phyloP scores from a whole-genome alignment of 2,888 invertebrate species.

The Drosophila dives region DNA sequence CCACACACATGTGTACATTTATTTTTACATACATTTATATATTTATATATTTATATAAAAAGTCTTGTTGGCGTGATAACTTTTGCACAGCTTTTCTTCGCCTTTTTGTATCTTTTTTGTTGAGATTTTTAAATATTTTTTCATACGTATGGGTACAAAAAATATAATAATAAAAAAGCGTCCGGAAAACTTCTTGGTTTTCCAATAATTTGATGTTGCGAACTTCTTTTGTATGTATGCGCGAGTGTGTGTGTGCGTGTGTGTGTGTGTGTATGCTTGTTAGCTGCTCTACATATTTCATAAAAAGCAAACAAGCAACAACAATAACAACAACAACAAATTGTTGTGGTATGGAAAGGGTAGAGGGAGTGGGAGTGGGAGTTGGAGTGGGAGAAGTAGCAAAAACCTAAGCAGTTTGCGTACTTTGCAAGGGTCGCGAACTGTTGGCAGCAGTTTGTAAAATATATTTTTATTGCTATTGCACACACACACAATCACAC shows the following conservation, averaged over 20 bases:
- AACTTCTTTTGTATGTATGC: slow-evolving; percentile 73
- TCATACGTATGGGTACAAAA: slow-evolving; percentile 34
- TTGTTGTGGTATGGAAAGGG: neutral
- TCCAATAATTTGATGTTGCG: slow-evolving; percentile 79
- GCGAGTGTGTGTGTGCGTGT: slow-evolving; percentile 15
- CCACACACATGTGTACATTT: slow-evolving; percentile 8
- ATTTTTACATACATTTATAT: slow-evolving; percentile 14
- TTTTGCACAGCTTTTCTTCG: slow-evolving; percentile 61
- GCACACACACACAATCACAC: slow-evolving; percentile 52
- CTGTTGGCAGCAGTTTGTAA: slow-evolving; percentile 79
- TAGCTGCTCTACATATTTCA: slow-evolving; percentile 81
- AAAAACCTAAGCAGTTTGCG: slow-evolving; percentile 78
- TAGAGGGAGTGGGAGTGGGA: neutral
- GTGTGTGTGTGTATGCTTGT: slow-evolving; percentile 49
- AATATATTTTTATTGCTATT: slow-evolving; percentile 82
- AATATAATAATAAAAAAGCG: slow-evolving; percentile 2
- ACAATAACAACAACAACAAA: slow-evolving; percentile 43
- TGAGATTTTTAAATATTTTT: slow-evolving; percentile 75
- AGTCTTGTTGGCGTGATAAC: slow-evolving; percentile 76
- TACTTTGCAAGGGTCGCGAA: slow-evolving; percentile 60
- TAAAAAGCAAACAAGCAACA: slow-evolving; percentile 63
- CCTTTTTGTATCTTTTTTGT: slow-evolving; percentile 34
- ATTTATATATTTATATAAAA: slow-evolving; percentile 58
- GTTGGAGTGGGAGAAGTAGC: slow-evolving; percentile 2
- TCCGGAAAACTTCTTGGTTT: slow-evolving; percentile 71